Percentiles rank a stretch among this genome's conserved stretches.
Evolutionary conservation across 2,888 invertebrate species (phyloP).

Genomic region (Agrenia bidenticulata): DNA sequence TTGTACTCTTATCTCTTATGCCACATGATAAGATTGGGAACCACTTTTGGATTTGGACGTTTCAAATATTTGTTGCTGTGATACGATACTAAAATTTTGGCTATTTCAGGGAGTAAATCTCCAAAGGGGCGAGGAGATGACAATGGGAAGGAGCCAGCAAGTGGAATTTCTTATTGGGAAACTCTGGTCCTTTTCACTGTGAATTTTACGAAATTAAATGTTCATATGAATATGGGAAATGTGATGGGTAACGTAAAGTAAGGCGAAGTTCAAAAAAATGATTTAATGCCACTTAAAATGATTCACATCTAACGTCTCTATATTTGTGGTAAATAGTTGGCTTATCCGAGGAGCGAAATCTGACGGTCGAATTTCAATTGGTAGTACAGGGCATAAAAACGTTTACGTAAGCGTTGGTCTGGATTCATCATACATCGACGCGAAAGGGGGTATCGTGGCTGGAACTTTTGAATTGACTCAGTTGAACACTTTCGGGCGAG

Average conservation of each 20-base stretch:
- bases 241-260: slow-evolving; percentile 97
- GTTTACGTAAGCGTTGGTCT: slow-evolving; percentile 85
- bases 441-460: slow-evolving; percentile 96
- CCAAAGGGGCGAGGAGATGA: slow-evolving; percentile 54
- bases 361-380: slow-evolving; percentile 87
- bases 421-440: slow-evolving; percentile 87
- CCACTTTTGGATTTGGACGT: too few species aligned
- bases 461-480: slow-evolving; percentile 89
- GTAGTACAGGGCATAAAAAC: slow-evolving; percentile 91
- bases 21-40: too few species aligned
- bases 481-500: slow-evolving; percentile 84
- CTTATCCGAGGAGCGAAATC: slow-evolving; percentile 88
- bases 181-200: slow-evolving; percentile 93
- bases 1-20: too few species aligned
- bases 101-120: slow-evolving; percentile 1
- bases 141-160: slow-evolving; percentile 59
- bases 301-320: too few species aligned
- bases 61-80: too few species aligned
- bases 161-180: slow-evolving; percentile 79
- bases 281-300: neutral
- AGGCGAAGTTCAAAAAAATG: slow-evolving; percentile 42
- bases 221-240: slow-evolving; percentile 99
- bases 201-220: slow-evolving; percentile 92
- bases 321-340: slow-evolving; percentile 65
- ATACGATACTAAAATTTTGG: too few species aligned